A percentile compares a stretch with the other conserved stretches of the same genome.
phyloP scores from a whole-genome alignment of 2,888 invertebrate species.

The Drosophila putrida region DNA sequence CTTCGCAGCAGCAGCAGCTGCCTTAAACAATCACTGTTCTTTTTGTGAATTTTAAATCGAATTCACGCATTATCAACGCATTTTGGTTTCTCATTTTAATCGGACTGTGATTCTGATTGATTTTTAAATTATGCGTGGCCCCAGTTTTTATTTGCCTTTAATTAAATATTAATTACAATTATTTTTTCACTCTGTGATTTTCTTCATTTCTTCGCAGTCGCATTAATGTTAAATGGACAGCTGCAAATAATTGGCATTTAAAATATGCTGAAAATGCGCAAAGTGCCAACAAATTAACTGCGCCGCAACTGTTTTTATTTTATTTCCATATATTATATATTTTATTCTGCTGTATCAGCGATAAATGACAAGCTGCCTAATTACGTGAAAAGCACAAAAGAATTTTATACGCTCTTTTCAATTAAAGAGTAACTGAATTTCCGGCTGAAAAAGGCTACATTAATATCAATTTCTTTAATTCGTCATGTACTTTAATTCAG shows the following conservation, averaged over 20 bases:
- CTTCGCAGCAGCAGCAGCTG: not conserved
- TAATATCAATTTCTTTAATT: constrained; percentile 3
- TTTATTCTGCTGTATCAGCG: constrained; percentile 23
- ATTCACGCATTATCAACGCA: constrained; percentile 49
- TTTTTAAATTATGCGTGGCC: constrained; percentile 50
- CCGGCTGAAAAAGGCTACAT: not conserved
- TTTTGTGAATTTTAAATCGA: constrained; percentile 33
- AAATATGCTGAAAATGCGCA: constrained; percentile 74
- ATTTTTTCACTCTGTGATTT: constrained; percentile 27
- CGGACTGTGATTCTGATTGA: constrained; percentile 61
- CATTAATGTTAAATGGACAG: constrained; percentile 62
- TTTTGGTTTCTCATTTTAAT: constrained; percentile 43
- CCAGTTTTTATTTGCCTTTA: constrained; percentile 68
- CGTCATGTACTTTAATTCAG: not conserved
- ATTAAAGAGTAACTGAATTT: constrained; percentile 6
- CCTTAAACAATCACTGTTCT: not conserved
- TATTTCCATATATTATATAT: constrained; percentile 11
- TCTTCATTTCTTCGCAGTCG: constrained; percentile 25
- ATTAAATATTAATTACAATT: constrained; percentile 76
- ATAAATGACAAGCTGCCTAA: constrained; percentile 32
- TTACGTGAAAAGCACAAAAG: constrained; percentile 32
- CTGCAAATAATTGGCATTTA: constrained; percentile 76
- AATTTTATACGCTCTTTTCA: not conserved
- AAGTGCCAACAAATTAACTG: constrained; percentile 72
- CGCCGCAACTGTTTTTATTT: constrained; percentile 36